A percentile compares a stretch with the other conserved stretches of the same genome.
Conservation (phyloP, 2,888 invertebrate species). For the Shargacucullia verbasci region DNA sequence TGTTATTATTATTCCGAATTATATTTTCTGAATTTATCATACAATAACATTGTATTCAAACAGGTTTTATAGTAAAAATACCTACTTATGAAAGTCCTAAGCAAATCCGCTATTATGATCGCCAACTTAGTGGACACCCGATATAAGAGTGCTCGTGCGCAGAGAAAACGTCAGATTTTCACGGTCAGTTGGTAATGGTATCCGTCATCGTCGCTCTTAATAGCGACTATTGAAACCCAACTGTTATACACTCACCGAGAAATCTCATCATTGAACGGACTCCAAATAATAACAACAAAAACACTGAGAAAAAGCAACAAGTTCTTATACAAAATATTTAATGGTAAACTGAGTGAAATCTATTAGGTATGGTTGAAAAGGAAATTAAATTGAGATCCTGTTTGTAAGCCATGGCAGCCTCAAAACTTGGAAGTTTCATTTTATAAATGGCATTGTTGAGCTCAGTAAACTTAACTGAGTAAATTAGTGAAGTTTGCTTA, state of each 20-base stretch:
- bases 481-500: constrained; percentile 54
- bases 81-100: no score
- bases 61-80: no score
- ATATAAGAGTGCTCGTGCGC: constrained; percentile 55
- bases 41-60: no score
- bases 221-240: constrained; percentile 39
- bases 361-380: constrained; percentile 30
- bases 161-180: constrained; percentile 74
- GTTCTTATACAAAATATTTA: constrained; percentile 14
- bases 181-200: constrained; percentile 70
- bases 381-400: constrained; percentile 48
- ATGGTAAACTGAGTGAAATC: constrained; percentile 20
- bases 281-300: constrained; percentile 21
- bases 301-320: constrained; percentile 25
- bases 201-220: constrained; percentile 55
- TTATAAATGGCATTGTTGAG: constrained; percentile 47
- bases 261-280: constrained; percentile 29
- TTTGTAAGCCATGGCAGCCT: constrained; percentile 23
- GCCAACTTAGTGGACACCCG: constrained; percentile 35
- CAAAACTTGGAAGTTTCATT: constrained; percentile 40
- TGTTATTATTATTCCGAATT: no score
- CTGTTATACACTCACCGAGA: constrained; percentile 35
- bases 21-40: no score
- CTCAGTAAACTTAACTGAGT: constrained; percentile 43
- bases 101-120: neutral